Evolutionary conservation across 2,888 invertebrate genomes (phyloP), one percentile per base, ranked within the genome.

Genomic region (Galerucella nymphaeae): DNA sequence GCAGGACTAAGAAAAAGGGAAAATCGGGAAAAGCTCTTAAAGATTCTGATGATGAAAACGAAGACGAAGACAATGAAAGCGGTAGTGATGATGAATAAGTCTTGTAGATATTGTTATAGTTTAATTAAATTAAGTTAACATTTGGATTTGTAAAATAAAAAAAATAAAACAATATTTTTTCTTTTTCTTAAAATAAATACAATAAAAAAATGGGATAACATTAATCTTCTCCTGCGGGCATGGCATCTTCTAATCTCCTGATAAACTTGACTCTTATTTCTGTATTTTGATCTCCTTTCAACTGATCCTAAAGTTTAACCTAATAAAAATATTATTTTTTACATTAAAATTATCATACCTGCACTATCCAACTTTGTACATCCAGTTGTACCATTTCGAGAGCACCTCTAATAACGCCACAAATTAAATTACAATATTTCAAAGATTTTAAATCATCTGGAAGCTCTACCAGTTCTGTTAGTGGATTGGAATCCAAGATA

Each of bases 321-420:
- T 45, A 38, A 66, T 66, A 8, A 8, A 48, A 57, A 48, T 45
- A 55, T 8, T 20, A 6, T 13, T 16, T 20, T 64, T 55, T 8
- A 55, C 63, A 30, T 30, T 30, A 58, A 70, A 64, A 41, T 42
- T 6, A 5, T 20, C 61, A 66, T 79, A 85, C 85, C 79, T 93
- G 93, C 1, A 95, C 93, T 89, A 99, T 97, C 94, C 95, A 96
- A 80, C 95, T 94, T 82, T 95, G 93, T 8, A 98, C 95, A 87
- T 99, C 98, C 85, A 99, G 90, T 85, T 99, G 98, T 55, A 99
- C 98, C 97, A 99, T 99, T 90, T 99, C 99, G 81, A 99, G 89
- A 10, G 99, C 98, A 18, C 99, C 99, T 75, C 98, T 90, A 70
- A 96, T 91, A 42, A 93, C 91, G 0, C 99, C 99, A 74, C 97